Evolutionary conservation across 2,888 invertebrate species (phyloP).

Genomic region (Nymphalis polychloros): DNA sequence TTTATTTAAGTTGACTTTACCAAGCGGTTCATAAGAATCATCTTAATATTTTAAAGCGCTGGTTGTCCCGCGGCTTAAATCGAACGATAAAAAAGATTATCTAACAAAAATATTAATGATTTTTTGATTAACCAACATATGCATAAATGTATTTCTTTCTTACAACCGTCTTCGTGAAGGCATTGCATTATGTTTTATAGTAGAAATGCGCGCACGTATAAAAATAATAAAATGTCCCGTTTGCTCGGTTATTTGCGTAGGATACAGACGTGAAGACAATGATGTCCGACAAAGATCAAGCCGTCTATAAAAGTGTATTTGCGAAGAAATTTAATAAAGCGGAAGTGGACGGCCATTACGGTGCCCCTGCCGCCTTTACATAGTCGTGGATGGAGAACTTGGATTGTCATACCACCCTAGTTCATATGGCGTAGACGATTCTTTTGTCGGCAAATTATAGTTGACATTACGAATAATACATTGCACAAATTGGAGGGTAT

Average conservation of each 20-base stretch:
- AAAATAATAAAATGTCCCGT: conserved; percentile 72
- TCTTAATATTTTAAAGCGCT: no score
- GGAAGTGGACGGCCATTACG: conserved; percentile 76
- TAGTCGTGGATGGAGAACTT: conserved; percentile 36
- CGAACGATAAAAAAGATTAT: neutral
- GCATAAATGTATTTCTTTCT: neutral
- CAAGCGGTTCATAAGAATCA: no score
- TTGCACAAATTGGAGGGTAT: conserved; percentile 8
- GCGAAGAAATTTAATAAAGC: conserved; percentile 82
- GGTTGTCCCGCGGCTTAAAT: no score
- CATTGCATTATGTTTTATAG: conserved; percentile 34
- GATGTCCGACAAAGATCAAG: conserved; percentile 72
- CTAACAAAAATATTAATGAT: neutral
- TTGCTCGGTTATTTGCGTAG: conserved; percentile 77
- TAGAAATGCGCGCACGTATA: conserved; percentile 52
- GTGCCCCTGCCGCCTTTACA: conserved; percentile 53
- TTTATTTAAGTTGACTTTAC: no score
- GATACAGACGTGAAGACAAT: conserved; percentile 73
- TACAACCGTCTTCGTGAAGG: conserved; percentile 10
- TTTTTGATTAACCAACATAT: neutral
- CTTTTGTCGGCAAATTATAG: conserved; percentile 28
- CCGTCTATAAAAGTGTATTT: conserved; percentile 78
- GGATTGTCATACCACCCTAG: conserved; percentile 33
- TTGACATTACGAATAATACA: conserved; percentile 17
- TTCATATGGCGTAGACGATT: conserved; percentile 30